Evolutionary conservation across 2,888 invertebrate genomes (phyloP).

Genomic region (Pilophorus perplexus): DNA sequence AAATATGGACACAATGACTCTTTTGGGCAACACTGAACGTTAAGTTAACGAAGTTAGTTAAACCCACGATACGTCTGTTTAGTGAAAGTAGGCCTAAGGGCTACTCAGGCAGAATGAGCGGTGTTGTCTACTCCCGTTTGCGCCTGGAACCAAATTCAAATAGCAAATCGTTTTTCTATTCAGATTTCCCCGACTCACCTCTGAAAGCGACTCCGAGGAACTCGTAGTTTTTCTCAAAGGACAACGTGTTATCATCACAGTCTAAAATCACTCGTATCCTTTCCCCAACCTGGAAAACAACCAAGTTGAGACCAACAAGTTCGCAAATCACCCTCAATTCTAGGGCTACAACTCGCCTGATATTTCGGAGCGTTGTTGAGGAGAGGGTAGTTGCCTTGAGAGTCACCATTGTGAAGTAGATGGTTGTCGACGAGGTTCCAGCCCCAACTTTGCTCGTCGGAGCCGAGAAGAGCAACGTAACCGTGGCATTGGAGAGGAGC

Average conservation of each 20-base stretch:
- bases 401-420: constrained; percentile 92
- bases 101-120: too few relatives aligned
- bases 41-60: too few relatives aligned
- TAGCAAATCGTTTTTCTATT: too few relatives aligned
- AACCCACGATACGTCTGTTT: too few relatives aligned
- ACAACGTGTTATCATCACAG: constrained; percentile 94
- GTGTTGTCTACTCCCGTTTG: too few relatives aligned
- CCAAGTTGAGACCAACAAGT: not conserved
- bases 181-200: too few relatives aligned
- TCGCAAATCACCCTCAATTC: not conserved
- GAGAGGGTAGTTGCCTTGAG: constrained; percentile 88
- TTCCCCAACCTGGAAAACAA: constrained; percentile 79
- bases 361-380: constrained; percentile 96
- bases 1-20: too few relatives aligned
- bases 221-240: constrained; percentile 97
- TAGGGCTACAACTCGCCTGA: constrained; percentile 63
- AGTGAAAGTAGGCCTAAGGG: too few relatives aligned
- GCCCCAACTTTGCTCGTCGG: constrained; percentile 97
- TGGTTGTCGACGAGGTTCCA: constrained; percentile 99
- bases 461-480: constrained; percentile 90
- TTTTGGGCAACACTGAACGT: too few relatives aligned
- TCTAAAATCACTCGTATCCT: constrained; percentile 94
- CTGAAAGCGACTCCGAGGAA: constrained; percentile 97
- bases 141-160: too few relatives aligned
- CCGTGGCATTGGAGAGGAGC: constrained; percentile 91